phyloP scores from a whole-genome alignment of 1,140 invertebrate genomes.

The Sarcophaga peregrina region DNA sequence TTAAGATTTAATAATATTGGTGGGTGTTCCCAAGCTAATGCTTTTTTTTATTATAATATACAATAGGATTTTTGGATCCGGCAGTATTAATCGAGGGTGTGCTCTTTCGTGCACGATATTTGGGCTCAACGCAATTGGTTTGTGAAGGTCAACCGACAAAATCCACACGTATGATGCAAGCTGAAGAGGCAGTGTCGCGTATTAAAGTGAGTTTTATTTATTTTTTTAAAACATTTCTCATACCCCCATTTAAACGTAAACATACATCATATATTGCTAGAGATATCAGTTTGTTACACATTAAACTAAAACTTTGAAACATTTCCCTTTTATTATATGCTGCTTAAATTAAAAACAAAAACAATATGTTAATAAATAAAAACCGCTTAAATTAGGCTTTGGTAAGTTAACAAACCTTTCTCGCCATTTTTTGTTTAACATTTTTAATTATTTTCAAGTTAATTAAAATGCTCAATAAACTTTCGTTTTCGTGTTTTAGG shows the following conservation, averaged over 20 bases:
- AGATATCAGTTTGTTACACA: conserved; percentile 17
- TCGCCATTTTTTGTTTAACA: neutral
- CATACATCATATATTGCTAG: neutral
- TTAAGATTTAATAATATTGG: neutral
- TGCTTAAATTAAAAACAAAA: conserved; percentile 47
- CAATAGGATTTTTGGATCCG: conserved; percentile 79
- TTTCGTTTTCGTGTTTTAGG: conserved; percentile 72
- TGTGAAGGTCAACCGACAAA: conserved; percentile 98
- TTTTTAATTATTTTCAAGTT: neutral
- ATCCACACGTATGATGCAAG: conserved; percentile 98
- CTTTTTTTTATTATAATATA: conserved; percentile 46
- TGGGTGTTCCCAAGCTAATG: too few species aligned
- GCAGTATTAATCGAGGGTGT: conserved; percentile 98
- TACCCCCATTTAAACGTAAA: neutral
- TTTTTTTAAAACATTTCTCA: neutral
- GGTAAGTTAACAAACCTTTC: conserved; percentile 50
- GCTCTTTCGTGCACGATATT: conserved; percentile 94
- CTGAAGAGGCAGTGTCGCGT: conserved; percentile 97
- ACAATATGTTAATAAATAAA: conserved; percentile 29
- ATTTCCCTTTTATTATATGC: conserved; percentile 51
- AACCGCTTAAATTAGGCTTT: conserved; percentile 55
- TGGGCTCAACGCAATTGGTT: conserved; percentile 96
- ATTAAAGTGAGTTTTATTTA: conserved; percentile 84
- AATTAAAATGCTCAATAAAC: neutral
- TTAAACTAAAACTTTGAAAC: conserved; percentile 29